phyloP scores from a whole-genome alignment of 2,113 vertebrate genomes.

The Taxidea taxus region DNA sequence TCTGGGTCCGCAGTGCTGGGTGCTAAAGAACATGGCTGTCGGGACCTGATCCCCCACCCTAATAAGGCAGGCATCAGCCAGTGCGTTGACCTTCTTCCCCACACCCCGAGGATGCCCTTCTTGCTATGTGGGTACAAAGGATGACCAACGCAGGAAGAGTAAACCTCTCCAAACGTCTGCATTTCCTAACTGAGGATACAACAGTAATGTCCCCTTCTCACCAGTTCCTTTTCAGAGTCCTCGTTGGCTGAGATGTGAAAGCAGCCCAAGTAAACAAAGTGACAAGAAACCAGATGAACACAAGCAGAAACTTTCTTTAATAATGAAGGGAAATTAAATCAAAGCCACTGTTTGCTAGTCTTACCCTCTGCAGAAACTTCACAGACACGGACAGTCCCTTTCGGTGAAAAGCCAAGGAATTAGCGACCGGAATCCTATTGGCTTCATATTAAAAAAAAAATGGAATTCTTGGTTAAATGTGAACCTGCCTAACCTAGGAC shows the following conservation, averaged over 20 bases:
- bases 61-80: neutral
- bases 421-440: neutral
- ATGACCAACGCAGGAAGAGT: no score
- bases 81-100: neutral
- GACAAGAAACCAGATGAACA: neutral
- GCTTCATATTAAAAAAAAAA: neutral
- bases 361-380: no score
- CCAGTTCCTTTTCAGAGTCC: no score
- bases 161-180: neutral
- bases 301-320: neutral
- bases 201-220: neutral
- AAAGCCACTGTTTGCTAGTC: neutral
- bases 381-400: no score
- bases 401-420: neutral
- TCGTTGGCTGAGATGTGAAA: rapidly evolving
- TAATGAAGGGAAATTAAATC: neutral
- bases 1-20: rapidly evolving
- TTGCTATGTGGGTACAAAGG: neutral
- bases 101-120: no score
- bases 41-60: rapidly evolving
- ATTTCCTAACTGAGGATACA: neutral
- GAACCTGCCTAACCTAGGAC: neutral
- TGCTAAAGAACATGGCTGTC: rapidly evolving
- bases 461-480: neutral
- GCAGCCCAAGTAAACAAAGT: neutral